These are phyloP conservation scores for Paradisaea rubra DNA, from an alignment of 2,113 vertebrate genomes.

Conservation along the genomic window DNA sequence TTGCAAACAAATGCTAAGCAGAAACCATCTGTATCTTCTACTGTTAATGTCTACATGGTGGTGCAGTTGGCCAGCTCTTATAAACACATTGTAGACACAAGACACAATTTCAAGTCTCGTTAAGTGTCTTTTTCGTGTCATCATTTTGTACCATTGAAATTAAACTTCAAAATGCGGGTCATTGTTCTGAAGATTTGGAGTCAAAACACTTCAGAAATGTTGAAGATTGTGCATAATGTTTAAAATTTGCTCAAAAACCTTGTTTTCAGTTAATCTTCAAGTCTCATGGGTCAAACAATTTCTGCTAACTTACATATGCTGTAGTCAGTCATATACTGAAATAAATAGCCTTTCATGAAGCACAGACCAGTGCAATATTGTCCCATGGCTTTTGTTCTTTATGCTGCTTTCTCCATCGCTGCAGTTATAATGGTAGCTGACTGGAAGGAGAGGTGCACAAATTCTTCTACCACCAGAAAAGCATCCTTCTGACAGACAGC, in stretches of 20 bases:
- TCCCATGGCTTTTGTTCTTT: neutral
- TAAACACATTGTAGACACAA: neutral
- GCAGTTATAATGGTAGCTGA: neutral
- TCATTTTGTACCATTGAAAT: neutral
- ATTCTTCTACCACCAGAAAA: neutral
- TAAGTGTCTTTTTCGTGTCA: neutral
- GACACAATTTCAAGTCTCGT: neutral
- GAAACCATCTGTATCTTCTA: constrained; percentile 44
- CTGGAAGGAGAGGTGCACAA: neutral
- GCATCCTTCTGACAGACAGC: neutral
- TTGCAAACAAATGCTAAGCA: constrained; percentile 24
- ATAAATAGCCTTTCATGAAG: neutral
- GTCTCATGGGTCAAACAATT: neutral
- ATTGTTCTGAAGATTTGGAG: neutral
- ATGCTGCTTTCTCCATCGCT: neutral
- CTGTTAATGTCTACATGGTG: neutral
- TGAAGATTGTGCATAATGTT: neutral
- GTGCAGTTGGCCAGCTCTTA: constrained; percentile 27
- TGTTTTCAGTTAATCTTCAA: neutral
- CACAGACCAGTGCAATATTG: neutral
- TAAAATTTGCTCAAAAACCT: neutral
- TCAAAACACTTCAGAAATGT: constrained; percentile 18
- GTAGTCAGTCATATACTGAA: neutral
- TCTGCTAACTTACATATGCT: neutral
- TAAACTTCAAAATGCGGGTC: neutral